phyloP scores from a whole-genome alignment of 2,888 invertebrate species.

The Eilema caniola region DNA sequence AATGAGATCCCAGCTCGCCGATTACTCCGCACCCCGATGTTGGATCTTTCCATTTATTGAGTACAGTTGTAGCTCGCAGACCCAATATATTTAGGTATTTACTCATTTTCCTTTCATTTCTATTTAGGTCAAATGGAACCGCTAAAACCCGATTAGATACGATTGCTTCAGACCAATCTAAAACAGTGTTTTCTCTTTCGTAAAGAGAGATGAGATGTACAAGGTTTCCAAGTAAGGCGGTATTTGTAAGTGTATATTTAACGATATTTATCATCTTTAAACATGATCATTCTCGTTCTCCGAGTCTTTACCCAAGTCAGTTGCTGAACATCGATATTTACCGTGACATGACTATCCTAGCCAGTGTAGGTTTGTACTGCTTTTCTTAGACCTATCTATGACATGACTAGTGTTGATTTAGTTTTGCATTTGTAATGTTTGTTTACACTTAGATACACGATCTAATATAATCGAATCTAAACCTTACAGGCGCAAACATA shows the following conservation, averaged over 20 bases:
- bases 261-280: neutral
- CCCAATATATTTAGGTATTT: neutral
- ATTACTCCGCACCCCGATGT: slow-evolving; percentile 7
- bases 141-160: neutral
- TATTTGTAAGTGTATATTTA: neutral
- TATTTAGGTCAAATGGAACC: slow-evolving; percentile 5
- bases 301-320: too few relatives aligned
- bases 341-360: neutral
- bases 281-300: too few relatives aligned
- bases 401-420: too few relatives aligned
- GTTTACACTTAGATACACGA: too few relatives aligned
- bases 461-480: neutral
- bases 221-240: neutral
- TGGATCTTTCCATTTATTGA: neutral
- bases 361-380: too few relatives aligned
- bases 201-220: neutral
- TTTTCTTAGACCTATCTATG: too few relatives aligned
- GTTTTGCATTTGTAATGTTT: too few relatives aligned
- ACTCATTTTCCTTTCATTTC: neutral
- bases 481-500: neutral
- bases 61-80: neutral
- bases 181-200: neutral
- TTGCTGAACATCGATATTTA: too few relatives aligned
- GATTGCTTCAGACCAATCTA: slow-evolving; percentile 6
- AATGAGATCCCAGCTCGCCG: slow-evolving; percentile 21